Evolutionary conservation across 1,140 invertebrate genomes (phyloP).

Genomic region (Centruroides vittatus): DNA sequence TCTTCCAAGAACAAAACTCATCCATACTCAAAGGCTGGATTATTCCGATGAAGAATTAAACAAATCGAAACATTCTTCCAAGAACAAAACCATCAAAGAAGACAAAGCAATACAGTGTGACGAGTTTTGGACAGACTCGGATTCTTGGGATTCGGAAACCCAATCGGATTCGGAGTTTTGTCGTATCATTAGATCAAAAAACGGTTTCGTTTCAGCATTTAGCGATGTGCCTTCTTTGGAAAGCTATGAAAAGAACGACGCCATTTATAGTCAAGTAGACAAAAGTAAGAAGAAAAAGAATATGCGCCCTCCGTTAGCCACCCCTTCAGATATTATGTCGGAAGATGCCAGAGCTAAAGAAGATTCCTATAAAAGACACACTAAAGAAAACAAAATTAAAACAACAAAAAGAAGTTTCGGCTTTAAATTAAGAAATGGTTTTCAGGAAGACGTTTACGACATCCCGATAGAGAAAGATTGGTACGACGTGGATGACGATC

Average conservation of each 20-base stretch:
- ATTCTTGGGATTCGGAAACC: too few relatives aligned
- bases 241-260: neutral
- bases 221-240: constrained; percentile 13
- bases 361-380: neutral
- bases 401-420: constrained; percentile 10
- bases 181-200: constrained; percentile 10
- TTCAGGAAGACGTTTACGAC: neutral
- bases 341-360: too few relatives aligned
- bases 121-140: neutral
- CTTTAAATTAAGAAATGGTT: neutral
- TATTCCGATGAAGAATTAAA: neutral
- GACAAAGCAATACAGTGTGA: constrained; percentile 15
- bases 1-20: too few relatives aligned
- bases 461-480: constrained; percentile 6
- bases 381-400: constrained; percentile 3
- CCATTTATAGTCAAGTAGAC: constrained; percentile 13
- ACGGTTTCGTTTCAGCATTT: constrained; percentile 12
- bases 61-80: neutral
- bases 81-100: neutral
- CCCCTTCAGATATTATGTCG: too few relatives aligned
- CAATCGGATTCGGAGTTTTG: too few relatives aligned
- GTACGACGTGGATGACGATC: constrained; percentile 12
- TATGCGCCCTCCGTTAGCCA: neutral
- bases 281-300: constrained; percentile 12
- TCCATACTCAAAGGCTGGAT: neutral